Conservation (phyloP, 2,888 invertebrate genomes). For the Eulithis testata region DNA sequence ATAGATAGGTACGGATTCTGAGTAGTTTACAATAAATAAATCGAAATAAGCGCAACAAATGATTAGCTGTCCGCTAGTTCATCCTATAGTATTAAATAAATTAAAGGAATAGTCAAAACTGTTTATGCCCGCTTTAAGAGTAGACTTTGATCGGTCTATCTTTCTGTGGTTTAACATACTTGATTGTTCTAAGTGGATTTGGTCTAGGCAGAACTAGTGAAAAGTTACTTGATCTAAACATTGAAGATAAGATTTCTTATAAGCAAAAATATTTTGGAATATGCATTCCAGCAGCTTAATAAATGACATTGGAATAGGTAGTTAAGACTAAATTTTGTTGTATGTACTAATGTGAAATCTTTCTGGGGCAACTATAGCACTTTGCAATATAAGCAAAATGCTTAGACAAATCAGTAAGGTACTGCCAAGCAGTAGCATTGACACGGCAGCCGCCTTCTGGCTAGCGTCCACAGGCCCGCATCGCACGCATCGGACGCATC, state of each 20-base stretch:
- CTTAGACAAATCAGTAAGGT: constrained; percentile 26
- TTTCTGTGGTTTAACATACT: neutral
- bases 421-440: constrained; percentile 32
- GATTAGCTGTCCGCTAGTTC: constrained; percentile 2
- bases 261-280: constrained; percentile 27
- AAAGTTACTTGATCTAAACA: constrained; percentile 15
- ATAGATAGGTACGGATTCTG: constrained; percentile 24
- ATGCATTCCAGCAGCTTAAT: constrained; percentile 30
- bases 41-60: constrained; percentile 28
- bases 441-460: neutral
- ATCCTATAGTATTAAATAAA: neutral
- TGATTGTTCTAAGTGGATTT: neutral
- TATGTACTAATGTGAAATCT: constrained; percentile 10
- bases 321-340: constrained; percentile 28
- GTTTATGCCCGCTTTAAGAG: neutral
- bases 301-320: constrained; percentile 32
- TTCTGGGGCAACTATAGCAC: constrained; percentile 16
- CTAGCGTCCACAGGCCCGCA: too few species aligned
- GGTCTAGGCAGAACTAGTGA: neutral
- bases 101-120: neutral
- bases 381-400: constrained; percentile 23
- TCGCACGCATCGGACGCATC: too few species aligned
- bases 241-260: constrained; percentile 19
- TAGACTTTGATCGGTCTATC: neutral
- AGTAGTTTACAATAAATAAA: constrained; percentile 14